A percentile compares a stretch with the other conserved stretches of the same genome.
Conservation (phyloP, 2,113 vertebrate species). For the Alosa alosa region DNA sequence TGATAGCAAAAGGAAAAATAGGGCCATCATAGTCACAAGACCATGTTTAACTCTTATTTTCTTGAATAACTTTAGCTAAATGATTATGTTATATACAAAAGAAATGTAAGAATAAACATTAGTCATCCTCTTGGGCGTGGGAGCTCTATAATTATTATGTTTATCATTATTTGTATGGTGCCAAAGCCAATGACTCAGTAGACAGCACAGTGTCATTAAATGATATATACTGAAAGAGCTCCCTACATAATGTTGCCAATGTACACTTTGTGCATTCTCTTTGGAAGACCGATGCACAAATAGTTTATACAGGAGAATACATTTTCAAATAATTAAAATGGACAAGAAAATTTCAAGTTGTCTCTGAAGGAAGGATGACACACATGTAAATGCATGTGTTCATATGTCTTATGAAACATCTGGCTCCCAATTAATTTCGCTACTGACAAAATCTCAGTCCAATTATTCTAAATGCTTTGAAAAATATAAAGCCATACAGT, state of each 20-base stretch:
- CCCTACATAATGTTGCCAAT: not conserved
- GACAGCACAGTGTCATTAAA: not conserved
- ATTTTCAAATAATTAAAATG: not conserved
- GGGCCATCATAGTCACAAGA: not conserved
- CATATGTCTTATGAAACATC: slow-evolving; percentile 49
- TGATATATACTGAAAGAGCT: not conserved
- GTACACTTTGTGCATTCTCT: not conserved
- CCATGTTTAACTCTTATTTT: no score
- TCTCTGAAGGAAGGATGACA: not conserved
- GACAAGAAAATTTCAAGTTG: not conserved
- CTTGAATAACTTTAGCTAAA: not conserved
- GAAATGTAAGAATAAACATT: not conserved
- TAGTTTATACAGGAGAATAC: not conserved
- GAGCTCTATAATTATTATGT: not conserved
- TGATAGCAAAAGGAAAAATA: not conserved
- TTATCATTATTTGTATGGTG: not conserved
- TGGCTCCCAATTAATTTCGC: slow-evolving; percentile 49
- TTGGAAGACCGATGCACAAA: not conserved
- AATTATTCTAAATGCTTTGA: slow-evolving; percentile 30
- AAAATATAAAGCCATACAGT: not conserved
- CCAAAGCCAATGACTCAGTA: not conserved
- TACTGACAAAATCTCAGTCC: slow-evolving; percentile 33
- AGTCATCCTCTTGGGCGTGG: not conserved
- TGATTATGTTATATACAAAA: not conserved
- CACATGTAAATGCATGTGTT: slow-evolving; percentile 42